Conservation (phyloP, 2,888 invertebrate species). For the Rotaria socialis region DNA sequence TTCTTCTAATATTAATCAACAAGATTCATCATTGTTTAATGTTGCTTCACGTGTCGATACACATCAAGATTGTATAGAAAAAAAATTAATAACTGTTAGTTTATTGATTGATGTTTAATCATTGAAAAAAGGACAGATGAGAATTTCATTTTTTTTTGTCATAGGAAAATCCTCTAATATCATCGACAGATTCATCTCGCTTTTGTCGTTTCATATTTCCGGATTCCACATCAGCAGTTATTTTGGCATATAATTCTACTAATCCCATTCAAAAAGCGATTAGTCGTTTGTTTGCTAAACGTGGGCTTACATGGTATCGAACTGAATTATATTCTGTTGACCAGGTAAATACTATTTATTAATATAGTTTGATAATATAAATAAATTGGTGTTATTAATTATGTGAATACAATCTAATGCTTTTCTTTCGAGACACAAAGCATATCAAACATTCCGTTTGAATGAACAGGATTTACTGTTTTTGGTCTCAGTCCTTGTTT, state of each 20-base stretch:
- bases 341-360: background rate
- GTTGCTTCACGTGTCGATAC: background rate
- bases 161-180: background rate
- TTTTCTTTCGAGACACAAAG: no score
- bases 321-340: conserved; percentile 21
- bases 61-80: background rate
- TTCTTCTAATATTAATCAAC: background rate
- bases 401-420: no score
- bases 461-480: no score
- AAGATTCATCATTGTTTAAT: background rate
- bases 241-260: background rate
- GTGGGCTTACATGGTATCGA: conserved; percentile 19
- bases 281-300: conserved; percentile 30
- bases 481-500: no score
- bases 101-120: background rate
- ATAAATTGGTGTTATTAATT: no score
- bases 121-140: background rate
- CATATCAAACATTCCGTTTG: no score
- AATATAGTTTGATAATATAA: no score
- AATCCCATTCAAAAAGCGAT: background rate
- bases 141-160: background rate
- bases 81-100: background rate
- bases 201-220: conserved; percentile 36
- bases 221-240: background rate
- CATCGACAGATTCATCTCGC: background rate